Base-by-base conservation (phyloP, 2,888 invertebrate genomes). In the Panopea generosa region DNA sequence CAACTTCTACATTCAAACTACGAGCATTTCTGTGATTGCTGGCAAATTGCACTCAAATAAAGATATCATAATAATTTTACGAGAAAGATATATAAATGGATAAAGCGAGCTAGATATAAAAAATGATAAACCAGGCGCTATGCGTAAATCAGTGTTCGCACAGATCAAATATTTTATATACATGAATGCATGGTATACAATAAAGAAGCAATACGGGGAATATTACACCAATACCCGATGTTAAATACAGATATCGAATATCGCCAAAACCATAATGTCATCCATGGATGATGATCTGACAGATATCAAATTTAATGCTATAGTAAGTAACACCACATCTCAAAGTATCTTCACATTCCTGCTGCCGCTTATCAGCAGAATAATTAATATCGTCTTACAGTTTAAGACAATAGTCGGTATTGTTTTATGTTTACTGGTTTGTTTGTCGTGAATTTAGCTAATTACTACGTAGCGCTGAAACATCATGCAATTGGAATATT, bases 401-500 rank as follows among this genome's bases (percentile, higher is more conserved):
- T 22, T 24, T 26, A 59, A 56, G 29, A 77, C 77, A 77, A 72
- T 50, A 71, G 24, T 1, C 2, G 24, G 27, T 52, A 68, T 72
- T 77, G 77, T 77, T 45, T 63, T 29, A n/a, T 49, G 53, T 47
- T 70, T 52, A 76, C 56, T 61, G 69, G 50, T 68, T 68, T 56
- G 68, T 69, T 67, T 69, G 65, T 63, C 60, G 69, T 63, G 65
- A 75, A 65, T 43, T 65, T 59, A 63, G 59, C 65, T 69, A 75
- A 75, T 65, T 69, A 59, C 74, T 29, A 49, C 47, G 49, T 14
- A 18, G 40, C 20, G 16, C 50, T 40, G 29, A 11, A 40, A 29
- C 68, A 52, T 73, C 78, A 78, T 78, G 78, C 78, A 74, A 78
- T 70, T 52, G 20, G 40, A 57, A 63, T 61, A 78, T 78, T 74